A percentile compares a stretch with the other conserved stretches of the same genome.
phyloP scores from a whole-genome alignment of 2,797 vertebrate genomes.

The Iguana delicatissima region DNA sequence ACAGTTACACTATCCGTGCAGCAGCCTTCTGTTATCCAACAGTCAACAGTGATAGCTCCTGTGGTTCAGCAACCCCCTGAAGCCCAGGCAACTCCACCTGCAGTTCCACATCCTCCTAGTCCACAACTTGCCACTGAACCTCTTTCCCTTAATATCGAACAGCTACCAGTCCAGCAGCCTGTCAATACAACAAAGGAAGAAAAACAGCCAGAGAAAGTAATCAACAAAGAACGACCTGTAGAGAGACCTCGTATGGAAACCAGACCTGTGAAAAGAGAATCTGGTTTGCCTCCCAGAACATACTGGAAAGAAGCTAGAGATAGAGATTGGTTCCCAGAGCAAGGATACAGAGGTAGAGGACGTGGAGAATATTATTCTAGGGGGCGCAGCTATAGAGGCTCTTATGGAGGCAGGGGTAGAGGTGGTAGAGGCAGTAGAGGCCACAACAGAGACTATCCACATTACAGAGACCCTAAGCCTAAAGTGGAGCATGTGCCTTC shows the following conservation, averaged over 20 bases:
- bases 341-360: conserved; percentile 92
- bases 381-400: conserved; percentile 95
- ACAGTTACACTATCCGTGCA: conserved; percentile 55
- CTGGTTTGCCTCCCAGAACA: conserved; percentile 87
- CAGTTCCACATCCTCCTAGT: neutral
- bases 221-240: conserved; percentile 75
- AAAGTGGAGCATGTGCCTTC: conserved; percentile 84
- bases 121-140: conserved; percentile 45
- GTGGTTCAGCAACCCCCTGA: conserved; percentile 36
- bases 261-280: conserved; percentile 86
- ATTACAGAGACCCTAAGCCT: conserved; percentile 90
- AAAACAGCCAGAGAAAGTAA: conserved; percentile 85
- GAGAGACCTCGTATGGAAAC: conserved; percentile 88
- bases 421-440: conserved; percentile 84
- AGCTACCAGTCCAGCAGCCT: conserved; percentile 30
- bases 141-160: conserved; percentile 34
- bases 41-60: conserved; percentile 11
- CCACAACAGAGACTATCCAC: conserved; percentile 90
- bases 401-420: conserved; percentile 90
- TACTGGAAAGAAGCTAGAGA: conserved; percentile 93
- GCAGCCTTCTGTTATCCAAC: conserved; percentile 46
- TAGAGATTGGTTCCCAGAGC: conserved; percentile 92
- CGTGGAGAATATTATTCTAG: conserved; percentile 97
- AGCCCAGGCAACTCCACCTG: conserved; percentile 52
- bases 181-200: conserved; percentile 81